Evolutionary conservation across 2,113 vertebrate species (phyloP).

Genomic region (Syngnathus floridae): DNA sequence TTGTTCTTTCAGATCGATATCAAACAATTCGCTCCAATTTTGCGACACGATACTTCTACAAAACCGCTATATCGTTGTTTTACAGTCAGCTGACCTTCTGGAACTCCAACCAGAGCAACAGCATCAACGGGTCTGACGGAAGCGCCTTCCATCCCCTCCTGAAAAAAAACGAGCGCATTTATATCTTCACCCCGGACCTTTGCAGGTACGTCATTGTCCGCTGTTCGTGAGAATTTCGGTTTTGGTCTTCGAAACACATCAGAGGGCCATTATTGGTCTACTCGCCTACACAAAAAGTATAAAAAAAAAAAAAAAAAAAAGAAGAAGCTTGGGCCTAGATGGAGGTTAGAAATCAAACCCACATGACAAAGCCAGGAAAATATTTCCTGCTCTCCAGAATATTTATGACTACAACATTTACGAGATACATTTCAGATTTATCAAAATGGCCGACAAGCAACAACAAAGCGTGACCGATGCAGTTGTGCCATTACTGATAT

Average conservation of each 20-base stretch:
- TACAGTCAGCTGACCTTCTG: conserved; percentile 77
- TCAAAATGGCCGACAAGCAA: background rate
- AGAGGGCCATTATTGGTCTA: background rate
- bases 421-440: background rate
- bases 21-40: conserved; percentile 16
- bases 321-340: background rate
- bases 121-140: conserved; percentile 91
- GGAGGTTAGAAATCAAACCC: background rate
- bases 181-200: conserved; percentile 87
- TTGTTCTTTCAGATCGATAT: conserved; percentile 32
- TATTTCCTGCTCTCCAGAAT: background rate
- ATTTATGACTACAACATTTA: background rate
- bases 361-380: background rate
- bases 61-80: conserved; percentile 4
- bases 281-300: background rate
- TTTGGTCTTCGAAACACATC: background rate
- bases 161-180: conserved; percentile 77
- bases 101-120: conserved; percentile 79
- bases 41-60: background rate
- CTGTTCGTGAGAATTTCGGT: background rate
- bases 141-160: conserved; percentile 86
- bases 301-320: background rate
- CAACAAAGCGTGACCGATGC: background rate
- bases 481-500: background rate
- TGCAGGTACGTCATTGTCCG: conserved; percentile 77